These are phyloP conservation scores for Rhinichthys klamathensis DNA, from an alignment of 2,113 vertebrate genomes.

Conservation along the genomic window DNA sequence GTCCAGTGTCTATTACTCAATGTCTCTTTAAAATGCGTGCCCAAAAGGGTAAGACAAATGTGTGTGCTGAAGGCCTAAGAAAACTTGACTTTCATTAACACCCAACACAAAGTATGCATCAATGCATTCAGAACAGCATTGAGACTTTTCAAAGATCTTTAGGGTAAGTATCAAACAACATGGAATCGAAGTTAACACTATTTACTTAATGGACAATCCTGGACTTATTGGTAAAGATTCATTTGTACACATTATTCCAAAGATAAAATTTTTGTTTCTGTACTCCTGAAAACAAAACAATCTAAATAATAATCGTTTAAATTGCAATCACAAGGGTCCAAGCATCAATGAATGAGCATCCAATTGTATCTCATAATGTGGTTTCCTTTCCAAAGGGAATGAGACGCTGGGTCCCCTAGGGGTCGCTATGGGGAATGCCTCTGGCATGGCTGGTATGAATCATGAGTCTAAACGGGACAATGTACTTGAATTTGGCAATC, in stretches of 20 bases:
- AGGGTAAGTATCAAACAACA: not conserved
- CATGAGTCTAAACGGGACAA: no score
- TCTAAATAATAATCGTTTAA: no score
- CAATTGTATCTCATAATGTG: no score
- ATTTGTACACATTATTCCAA: not conserved
- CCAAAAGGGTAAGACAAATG: not conserved
- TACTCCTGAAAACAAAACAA: not conserved
- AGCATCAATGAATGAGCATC: no score
- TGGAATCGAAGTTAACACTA: not conserved
- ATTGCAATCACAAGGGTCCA: no score
- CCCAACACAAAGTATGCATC: not conserved
- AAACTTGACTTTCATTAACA: conserved; percentile 16
- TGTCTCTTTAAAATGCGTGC: not conserved
- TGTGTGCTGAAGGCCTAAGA: not conserved
- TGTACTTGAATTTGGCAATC: no score
- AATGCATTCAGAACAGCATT: not conserved
- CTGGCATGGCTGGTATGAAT: no score
- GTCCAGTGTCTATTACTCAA: not conserved
- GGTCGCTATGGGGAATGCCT: no score
- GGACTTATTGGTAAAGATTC: not conserved
- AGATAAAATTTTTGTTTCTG: not conserved
- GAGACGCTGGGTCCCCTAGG: no score
- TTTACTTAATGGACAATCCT: not conserved
- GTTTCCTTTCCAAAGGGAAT: no score
- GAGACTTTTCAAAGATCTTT: not conserved